A percentile compares a stretch with the other conserved stretches of the same genome.
Conservation (phyloP, 2,797 vertebrate genomes). For the Rhinella marina region DNA sequence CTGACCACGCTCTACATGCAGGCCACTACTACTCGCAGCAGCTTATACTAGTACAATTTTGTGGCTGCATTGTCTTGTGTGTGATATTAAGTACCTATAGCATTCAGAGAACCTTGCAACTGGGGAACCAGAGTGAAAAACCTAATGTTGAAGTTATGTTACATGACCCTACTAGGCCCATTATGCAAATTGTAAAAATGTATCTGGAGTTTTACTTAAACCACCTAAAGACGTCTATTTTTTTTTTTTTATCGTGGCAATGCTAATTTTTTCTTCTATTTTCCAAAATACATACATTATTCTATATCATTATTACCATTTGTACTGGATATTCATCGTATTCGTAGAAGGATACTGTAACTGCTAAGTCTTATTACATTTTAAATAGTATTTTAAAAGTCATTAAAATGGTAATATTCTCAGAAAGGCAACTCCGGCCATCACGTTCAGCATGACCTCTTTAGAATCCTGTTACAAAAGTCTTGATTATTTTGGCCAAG, state of each 20-base stretch:
- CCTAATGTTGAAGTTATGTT: too few relatives aligned
- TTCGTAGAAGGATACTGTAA: constrained; percentile 13
- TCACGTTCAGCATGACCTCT: constrained; percentile 34
- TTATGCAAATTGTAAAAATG: too few relatives aligned
- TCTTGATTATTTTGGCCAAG: constrained; percentile 23
- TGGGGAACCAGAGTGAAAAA: too few relatives aligned
- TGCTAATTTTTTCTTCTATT: not conserved
- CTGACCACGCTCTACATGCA: too few relatives aligned
- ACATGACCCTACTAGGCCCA: too few relatives aligned
- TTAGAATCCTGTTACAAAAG: constrained; percentile 36
- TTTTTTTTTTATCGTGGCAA: not conserved
- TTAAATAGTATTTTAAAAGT: constrained; percentile 25
- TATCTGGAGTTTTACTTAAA: not conserved
- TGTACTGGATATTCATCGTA: not conserved
- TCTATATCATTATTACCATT: constrained; percentile 16
- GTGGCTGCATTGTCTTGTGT: too few relatives aligned
- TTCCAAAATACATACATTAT: not conserved
- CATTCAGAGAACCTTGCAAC: too few relatives aligned
- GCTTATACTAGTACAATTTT: too few relatives aligned
- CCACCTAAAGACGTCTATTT: not conserved
- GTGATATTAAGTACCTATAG: too few relatives aligned
- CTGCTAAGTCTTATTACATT: constrained; percentile 26
- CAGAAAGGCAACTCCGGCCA: not conserved
- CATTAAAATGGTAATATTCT: constrained; percentile 48
- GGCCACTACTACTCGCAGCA: too few relatives aligned